Base-by-base conservation (phyloP, 2,113 vertebrate species). In the Monarcha castaneiventris region DNA sequence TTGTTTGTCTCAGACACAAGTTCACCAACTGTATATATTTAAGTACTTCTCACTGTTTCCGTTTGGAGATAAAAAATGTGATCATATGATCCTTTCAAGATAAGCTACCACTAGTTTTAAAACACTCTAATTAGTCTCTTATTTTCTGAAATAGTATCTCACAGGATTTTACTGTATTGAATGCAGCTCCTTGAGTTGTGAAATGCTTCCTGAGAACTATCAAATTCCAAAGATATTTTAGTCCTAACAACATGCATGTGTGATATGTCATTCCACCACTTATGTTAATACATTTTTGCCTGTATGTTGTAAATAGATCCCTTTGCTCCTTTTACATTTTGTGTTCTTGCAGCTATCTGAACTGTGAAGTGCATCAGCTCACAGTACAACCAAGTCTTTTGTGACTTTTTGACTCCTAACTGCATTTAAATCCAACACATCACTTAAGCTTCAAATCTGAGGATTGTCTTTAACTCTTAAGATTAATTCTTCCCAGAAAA, bases 51-150 rank as follows among this genome's bases (percentile, higher is more conserved):
- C 58, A 58, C 22, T 83, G 49, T 93, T 97, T 79, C 82, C 1
- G 0, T 90, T 83, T 83, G 75, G 71, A 83, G 67, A 88, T 73
- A 73, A 96, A 83, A 93, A 90, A 87, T 93, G 26, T 83, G 58
- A 75, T 89, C 59, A 52, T 76, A 30, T 66, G 82, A 93, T 85
- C 29, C 73, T 93, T 87, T 93, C 67, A 88, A 58, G 63, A 94
- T 88, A 94, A 95, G 39, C 49, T 73, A 64, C 54, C 16, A 51
- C 72, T 92, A 90, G 77, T 92, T 94, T 96, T 92, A 92, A 85
- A 85, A 80, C 54, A 20, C 35, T 82, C 27, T 66, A 18, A 58
- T 86, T 83, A 86, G 29, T 76, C 46, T 33, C 25, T 79, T 88
- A 58, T 18, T 93, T 92, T 84, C 79, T 6, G 12, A 84, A 87